phyloP scores from a whole-genome alignment of 2,797 vertebrate genomes.

The Cyclopterus lumpus region DNA sequence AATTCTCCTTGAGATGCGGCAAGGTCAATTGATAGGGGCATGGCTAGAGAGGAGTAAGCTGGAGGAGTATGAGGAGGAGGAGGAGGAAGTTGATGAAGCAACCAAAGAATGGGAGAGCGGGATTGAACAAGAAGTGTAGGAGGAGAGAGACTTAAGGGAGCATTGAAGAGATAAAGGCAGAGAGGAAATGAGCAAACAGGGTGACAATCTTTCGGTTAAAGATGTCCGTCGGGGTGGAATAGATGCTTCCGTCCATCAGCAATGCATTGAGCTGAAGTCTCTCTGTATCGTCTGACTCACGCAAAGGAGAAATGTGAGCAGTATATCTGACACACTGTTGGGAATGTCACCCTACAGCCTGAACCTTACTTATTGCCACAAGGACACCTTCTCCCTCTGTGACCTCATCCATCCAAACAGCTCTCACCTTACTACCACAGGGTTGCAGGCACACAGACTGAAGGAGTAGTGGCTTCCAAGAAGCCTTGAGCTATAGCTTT shows the following conservation, averaged over 20 bases:
- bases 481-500: constrained; percentile 65
- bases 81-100: constrained; percentile 53
- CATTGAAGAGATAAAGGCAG: constrained; percentile 39
- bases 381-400: constrained; percentile 35
- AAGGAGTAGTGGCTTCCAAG: constrained; percentile 65
- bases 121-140: constrained; percentile 35
- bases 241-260: constrained; percentile 30
- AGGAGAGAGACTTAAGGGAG: constrained; percentile 39
- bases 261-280: constrained; percentile 30
- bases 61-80: constrained; percentile 24
- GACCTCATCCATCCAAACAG: constrained; percentile 35
- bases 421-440: constrained; percentile 36
- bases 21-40: constrained; percentile 77
- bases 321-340: constrained; percentile 35
- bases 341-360: constrained; percentile 40
- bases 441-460: constrained; percentile 34
- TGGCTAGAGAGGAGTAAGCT: constrained; percentile 44
- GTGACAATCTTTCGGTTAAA: constrained; percentile 44
- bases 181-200: constrained; percentile 54
- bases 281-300: constrained; percentile 64
- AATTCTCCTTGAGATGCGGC: constrained; percentile 83
- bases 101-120: constrained; percentile 36
- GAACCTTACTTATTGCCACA: constrained; percentile 44
- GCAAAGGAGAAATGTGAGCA: constrained; percentile 45
- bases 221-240: constrained; percentile 39